Evolutionary conservation across 1,140 invertebrate genomes (phyloP).

Genomic region (Pseudomyrmex flavicornis): DNA sequence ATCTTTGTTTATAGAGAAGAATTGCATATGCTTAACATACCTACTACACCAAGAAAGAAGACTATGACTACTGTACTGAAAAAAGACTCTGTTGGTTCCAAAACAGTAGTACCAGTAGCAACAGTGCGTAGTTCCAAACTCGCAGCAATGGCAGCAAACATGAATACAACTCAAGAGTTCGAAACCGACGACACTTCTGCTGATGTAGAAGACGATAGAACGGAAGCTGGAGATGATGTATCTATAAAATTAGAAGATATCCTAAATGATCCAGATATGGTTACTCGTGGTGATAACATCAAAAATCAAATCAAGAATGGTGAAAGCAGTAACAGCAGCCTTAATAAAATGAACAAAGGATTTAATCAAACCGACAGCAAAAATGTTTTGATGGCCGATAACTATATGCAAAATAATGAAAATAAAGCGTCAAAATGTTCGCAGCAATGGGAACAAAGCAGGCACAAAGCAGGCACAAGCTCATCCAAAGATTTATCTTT

Average conservation of each 20-base stretch:
- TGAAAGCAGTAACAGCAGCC: background rate
- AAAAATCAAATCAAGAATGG: background rate
- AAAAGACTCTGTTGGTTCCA: slow-evolving; percentile 56
- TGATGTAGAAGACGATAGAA: slow-evolving; percentile 59
- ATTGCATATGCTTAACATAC: slow-evolving; percentile 78
- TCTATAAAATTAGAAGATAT: slow-evolving; percentile 76
- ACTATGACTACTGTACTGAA: slow-evolving; percentile 50
- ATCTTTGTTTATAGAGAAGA: slow-evolving; percentile 79
- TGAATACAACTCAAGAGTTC: slow-evolving; percentile 71
- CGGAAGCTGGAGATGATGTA: slow-evolving; percentile 64
- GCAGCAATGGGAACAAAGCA: slow-evolving; percentile 25
- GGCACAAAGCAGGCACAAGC: slow-evolving; percentile 55
- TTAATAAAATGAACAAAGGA: background rate
- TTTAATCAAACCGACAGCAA: slow-evolving; percentile 32
- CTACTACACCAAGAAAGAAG: slow-evolving; percentile 45
- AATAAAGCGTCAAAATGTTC: background rate
- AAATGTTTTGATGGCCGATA: background rate
- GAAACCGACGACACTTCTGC: slow-evolving; percentile 64
- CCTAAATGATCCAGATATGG: slow-evolving; percentile 72
- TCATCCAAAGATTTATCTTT: slow-evolving; percentile 78
- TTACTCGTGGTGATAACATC: background rate
- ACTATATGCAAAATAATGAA: background rate
- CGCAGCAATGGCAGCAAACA: slow-evolving; percentile 82
- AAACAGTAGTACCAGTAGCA: slow-evolving; percentile 76
- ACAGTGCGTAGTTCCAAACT: slow-evolving; percentile 82